Evolutionary conservation across 2,113 vertebrate species (phyloP).

Genomic region (Anolis sagrei): DNA sequence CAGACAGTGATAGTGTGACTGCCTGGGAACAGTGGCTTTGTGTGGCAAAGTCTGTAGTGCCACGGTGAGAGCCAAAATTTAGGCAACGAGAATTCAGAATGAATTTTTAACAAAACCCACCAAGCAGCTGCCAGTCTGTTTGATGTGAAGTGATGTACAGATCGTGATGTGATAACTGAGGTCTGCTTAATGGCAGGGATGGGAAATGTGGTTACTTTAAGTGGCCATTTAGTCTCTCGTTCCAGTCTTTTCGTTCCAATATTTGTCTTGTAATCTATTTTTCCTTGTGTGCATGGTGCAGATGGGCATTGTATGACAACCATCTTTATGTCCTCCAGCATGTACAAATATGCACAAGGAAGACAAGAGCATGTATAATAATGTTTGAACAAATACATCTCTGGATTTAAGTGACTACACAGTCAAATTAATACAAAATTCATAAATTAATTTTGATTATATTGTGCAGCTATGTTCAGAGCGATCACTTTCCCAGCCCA

Average conservation of each 20-base stretch:
- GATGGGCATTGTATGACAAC: neutral
- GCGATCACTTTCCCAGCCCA: neutral
- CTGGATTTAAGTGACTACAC: neutral
- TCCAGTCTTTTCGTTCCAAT: neutral
- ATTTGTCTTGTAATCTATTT: conserved; percentile 2
- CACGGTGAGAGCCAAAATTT: neutral
- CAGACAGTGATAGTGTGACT: too few relatives aligned
- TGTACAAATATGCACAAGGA: neutral
- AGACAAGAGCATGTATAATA: neutral
- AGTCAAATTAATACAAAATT: neutral
- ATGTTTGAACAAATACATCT: conserved; percentile 11
- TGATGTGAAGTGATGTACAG: neutral
- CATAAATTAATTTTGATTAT: neutral
- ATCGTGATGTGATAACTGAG: neutral
- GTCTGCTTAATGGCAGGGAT: neutral
- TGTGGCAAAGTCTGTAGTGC: too few relatives aligned
- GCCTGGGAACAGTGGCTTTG: too few relatives aligned
- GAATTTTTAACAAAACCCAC: neutral
- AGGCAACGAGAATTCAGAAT: neutral
- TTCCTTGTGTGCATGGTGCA: neutral
- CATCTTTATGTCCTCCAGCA: neutral
- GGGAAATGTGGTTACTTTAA: neutral
- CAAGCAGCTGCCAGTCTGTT: neutral
- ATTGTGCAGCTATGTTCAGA: neutral
- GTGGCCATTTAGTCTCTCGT: neutral